Conservation (phyloP, 2,888 invertebrate species). For the Ernsta delagoae region DNA sequence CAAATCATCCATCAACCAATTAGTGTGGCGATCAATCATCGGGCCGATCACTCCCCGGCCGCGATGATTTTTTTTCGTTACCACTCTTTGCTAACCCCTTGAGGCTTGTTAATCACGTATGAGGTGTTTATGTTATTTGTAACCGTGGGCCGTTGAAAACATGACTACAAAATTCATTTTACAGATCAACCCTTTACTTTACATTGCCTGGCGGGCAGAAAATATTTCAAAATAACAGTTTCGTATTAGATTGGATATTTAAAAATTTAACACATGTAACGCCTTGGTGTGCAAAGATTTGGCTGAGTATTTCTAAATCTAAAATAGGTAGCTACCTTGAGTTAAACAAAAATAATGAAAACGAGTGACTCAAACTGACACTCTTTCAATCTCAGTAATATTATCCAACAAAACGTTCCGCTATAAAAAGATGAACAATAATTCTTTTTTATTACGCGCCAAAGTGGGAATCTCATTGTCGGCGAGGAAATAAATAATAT, state of each 20-base stretch:
- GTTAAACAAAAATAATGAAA: constrained; percentile 28
- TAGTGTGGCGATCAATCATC: constrained; percentile 91
- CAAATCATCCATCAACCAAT: constrained; percentile 91
- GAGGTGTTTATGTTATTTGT: constrained; percentile 39
- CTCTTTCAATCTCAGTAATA: constrained; percentile 73
- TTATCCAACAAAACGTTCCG: constrained; percentile 77
- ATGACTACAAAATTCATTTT: not conserved
- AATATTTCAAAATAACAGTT: too few relatives aligned
- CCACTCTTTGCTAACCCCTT: constrained; percentile 62
- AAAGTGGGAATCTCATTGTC: constrained; percentile 85
- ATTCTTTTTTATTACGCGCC: constrained; percentile 84
- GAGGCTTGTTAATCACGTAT: constrained; percentile 79
- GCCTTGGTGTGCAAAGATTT: too few relatives aligned
- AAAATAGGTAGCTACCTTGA: too few relatives aligned
- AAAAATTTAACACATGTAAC: too few relatives aligned
- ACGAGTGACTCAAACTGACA: constrained; percentile 53
- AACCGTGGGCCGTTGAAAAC: not conserved
- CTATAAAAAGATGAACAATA: constrained; percentile 84
- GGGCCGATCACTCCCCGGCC: constrained; percentile 80
- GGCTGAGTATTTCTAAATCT: not conserved
- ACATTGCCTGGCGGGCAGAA: too few relatives aligned
- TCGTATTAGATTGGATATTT: too few relatives aligned
- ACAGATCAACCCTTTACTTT: too few relatives aligned
- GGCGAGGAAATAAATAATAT: constrained; percentile 83
- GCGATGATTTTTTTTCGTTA: constrained; percentile 67